These are phyloP conservation scores for Pectinophora gossypiella DNA, from an alignment of 1,140 invertebrate genomes.

Conservation along the genomic window DNA sequence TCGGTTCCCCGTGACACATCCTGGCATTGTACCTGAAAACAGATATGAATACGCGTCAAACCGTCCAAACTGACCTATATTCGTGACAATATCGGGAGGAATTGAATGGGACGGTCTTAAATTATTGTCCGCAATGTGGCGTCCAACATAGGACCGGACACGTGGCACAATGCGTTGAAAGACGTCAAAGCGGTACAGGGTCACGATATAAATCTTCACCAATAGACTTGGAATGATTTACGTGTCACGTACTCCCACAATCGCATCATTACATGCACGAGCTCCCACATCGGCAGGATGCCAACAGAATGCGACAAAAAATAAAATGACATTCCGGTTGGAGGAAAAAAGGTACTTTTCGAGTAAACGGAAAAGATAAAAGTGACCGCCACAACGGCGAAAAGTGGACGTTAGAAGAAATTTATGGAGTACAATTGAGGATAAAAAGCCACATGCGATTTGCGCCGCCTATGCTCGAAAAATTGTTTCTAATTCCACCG, in stretches of 20 bases:
- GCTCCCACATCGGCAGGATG: not conserved
- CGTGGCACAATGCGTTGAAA: slow-evolving; percentile 29
- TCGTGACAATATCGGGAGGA: slow-evolving; percentile 22
- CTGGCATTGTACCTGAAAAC: slow-evolving; percentile 7
- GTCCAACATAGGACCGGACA: not conserved
- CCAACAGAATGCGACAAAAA: not conserved
- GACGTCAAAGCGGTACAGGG: slow-evolving; percentile 16
- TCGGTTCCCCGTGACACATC: not conserved
- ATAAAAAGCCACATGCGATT: not conserved
- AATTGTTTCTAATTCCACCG: not conserved
- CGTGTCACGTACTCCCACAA: not conserved
- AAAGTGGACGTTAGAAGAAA: slow-evolving; percentile 3
- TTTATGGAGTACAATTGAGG: slow-evolving; percentile 1
- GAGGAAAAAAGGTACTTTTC: not conserved
- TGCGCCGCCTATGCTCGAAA: not conserved
- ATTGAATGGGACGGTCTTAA: slow-evolving; percentile 31
- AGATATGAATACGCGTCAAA: slow-evolving; percentile 18
- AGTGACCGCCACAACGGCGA: not conserved
- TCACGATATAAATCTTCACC: slow-evolving; percentile 22
- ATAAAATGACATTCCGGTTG: no score
- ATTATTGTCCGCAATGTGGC: slow-evolving; percentile 30
- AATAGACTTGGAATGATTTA: not conserved
- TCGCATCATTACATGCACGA: not conserved
- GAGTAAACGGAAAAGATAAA: slow-evolving; percentile 3
- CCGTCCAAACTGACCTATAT: slow-evolving; percentile 14